A percentile compares a stretch with the other conserved stretches of the same genome.
Evolutionary conservation across 2,888 invertebrate genomes (phyloP).

Genomic region (Hydraecia micacea): DNA sequence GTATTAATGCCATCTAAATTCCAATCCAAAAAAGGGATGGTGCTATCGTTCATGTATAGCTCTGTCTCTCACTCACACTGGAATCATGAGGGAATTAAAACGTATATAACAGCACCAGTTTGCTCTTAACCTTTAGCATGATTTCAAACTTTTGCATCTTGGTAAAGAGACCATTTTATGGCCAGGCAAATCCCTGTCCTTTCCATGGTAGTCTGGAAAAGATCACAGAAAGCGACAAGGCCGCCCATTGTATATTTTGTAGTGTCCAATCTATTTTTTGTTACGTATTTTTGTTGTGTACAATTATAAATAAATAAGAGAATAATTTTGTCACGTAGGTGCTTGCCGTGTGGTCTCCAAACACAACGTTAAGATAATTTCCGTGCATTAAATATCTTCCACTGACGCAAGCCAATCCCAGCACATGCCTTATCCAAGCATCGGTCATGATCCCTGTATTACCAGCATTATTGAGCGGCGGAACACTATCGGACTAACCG

Average conservation of each 20-base stretch:
- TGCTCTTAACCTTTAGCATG: neutral
- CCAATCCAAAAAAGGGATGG: neutral
- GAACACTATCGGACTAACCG: conserved; percentile 77
- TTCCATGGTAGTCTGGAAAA: neutral
- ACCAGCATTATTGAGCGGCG: conserved; percentile 69
- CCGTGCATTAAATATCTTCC: neutral
- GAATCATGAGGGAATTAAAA: too few relatives aligned
- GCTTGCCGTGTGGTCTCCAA: too few relatives aligned
- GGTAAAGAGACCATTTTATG: neutral
- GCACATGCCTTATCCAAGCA: conserved; percentile 63
- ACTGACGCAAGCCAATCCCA: neutral
- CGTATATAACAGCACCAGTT: neutral
- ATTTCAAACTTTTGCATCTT: neutral
- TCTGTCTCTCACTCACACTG: too few relatives aligned
- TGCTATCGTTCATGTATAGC: too few relatives aligned
- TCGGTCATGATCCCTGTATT: conserved; percentile 37
- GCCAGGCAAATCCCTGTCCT: neutral
- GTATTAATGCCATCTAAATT: neutral
- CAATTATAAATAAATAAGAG: neutral
- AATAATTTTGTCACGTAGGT: neutral
- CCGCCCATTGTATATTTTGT: neutral
- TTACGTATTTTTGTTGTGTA: neutral
- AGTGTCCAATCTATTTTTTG: neutral
- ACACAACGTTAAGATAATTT: neutral
- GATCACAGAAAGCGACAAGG: neutral